Base-by-base conservation (phyloP, 2,888 invertebrate genomes). In the Synergus itoensis region DNA sequence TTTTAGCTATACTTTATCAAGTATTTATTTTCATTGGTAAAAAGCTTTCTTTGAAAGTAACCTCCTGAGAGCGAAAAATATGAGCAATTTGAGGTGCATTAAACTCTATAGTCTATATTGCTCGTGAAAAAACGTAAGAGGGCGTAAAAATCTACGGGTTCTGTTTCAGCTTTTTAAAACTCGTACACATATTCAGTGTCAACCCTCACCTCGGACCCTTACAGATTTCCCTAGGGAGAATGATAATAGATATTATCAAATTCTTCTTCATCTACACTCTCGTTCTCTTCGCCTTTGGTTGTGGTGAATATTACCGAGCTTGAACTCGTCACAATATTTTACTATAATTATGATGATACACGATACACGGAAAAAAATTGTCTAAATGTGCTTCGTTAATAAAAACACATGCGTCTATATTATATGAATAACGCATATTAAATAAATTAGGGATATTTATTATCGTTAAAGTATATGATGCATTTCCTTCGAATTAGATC, bases 111-210 rank as follows among this genome's bases (percentile, higher is more conserved):
- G 14, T 4, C 21, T 40, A 43, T 67, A 67, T 67, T n/a, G 36
- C 28, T 48, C 16, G 16, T 21, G 28, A 73, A 48, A 48, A 36
- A 36, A 73, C 28, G 28, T 48, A 16, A 45, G 48, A 73, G 28
- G 45, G 45, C 36, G 48, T 73, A 73, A 73, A 73, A 73, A 73
- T 73, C 48, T 73, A 53, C 7, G n/a, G 3, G 21, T 73, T 5
- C 48, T 67, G 57, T 83, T 81, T 89, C 92, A 98, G 98, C 82
- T 98, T 97, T 89, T 94, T 99, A 80, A 99, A 99, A 92, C 94
- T 99, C 89, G 98, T 99, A 28, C 98, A 99, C 92, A 98, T 99
- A 90, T 99, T 99, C 94, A 98, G 98, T 82, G 97, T 99, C 84
- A 99, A 98, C 93, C 99, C 99, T 0, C 98, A 99, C 92, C 94